Percentiles rank a stretch among this genome's conserved stretches.
These are phyloP conservation scores for Solea solea DNA, from an alignment of 2,113 vertebrate species.

Conservation along the genomic window DNA sequence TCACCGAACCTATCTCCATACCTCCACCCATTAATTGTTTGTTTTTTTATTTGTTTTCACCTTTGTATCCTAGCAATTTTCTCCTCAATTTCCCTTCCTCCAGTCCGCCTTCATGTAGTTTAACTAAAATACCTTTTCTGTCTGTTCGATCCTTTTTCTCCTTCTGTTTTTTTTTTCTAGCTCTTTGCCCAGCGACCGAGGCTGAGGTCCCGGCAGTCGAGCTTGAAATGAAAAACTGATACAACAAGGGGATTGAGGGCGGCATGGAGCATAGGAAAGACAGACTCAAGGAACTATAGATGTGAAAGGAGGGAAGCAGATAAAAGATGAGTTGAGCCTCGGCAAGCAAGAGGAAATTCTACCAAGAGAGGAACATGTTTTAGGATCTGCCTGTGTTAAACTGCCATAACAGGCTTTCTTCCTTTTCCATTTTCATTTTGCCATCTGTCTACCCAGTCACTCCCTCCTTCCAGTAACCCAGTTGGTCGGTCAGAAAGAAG, in stretches of 20 bases:
- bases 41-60: conserved; percentile 6
- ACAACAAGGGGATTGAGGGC: conserved; percentile 43
- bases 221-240: conserved; percentile 75
- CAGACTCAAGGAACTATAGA: conserved; percentile 33
- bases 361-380: conserved; percentile 30
- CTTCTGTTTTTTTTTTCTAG: conserved; percentile 28
- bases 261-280: conserved; percentile 22
- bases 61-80: not conserved
- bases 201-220: conserved; percentile 52
- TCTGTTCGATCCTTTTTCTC: conserved; percentile 10
- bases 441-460: conserved; percentile 47
- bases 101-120: not conserved
- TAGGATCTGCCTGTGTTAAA: conserved; percentile 12
- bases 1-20: not conserved
- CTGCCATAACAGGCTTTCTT: not conserved
- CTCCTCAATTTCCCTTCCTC: conserved; percentile 5
- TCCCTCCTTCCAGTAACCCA: conserved; percentile 25
- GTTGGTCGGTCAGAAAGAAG: conserved; percentile 45
- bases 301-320: conserved; percentile 28
- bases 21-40: not conserved
- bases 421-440: conserved; percentile 20
- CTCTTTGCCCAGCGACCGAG: conserved; percentile 45
- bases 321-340: conserved; percentile 34
- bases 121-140: conserved; percentile 11
- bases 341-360: conserved; percentile 28